Evolutionary conservation across 2,797 vertebrate species (phyloP), one percentile per base, ranked within the genome.

Genomic region (Notamacropus eugenii): DNA sequence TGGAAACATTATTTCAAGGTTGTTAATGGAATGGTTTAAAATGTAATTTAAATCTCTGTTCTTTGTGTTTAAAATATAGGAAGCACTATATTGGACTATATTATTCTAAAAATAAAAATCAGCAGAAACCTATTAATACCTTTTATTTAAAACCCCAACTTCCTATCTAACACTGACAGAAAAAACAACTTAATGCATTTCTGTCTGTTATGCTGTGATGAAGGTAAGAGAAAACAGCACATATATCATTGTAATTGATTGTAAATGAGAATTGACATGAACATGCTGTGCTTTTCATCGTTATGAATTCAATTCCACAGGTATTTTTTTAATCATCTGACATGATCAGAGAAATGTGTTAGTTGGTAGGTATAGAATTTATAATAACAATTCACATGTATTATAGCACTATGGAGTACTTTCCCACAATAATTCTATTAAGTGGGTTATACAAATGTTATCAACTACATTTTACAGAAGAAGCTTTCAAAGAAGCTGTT

Each of bases 11-110:
- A 96, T 82, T 96, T 97, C 27, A 29, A 27, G 54, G 54, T 16
- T 57, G 19, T 94, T 95, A 96, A 95, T 95, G 55, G 95, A 96
- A 97, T 54, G 14, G 90, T 95, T 97, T 97, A 96, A 87, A 96
- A 96, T 29, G 74, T 57, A 96, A 92, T 97, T 74, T 97, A 97
- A 97, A 96, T 93, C 92, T 74, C 92, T 93, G 31, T 22, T 96
- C 91, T 92, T 96, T 94, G 92, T 97, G 58, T 87, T 96, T 95
- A 94, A 91, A 96, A 95, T 96, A 97, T n/a, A 96, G 27, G 57
- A 74, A 95, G 91, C 10, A 92, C 4, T 91, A 59, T 92, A n/a
- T 24, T 91, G 58, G 92, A 34, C 5, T 40, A 59, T 93, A 12
- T 27, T 19, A 12, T 27, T 19, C 54, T 92, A 91, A 91, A 56